Evolutionary conservation across 2,888 invertebrate species (phyloP).

Genomic region (Drosophila hawaiiensis): DNA sequence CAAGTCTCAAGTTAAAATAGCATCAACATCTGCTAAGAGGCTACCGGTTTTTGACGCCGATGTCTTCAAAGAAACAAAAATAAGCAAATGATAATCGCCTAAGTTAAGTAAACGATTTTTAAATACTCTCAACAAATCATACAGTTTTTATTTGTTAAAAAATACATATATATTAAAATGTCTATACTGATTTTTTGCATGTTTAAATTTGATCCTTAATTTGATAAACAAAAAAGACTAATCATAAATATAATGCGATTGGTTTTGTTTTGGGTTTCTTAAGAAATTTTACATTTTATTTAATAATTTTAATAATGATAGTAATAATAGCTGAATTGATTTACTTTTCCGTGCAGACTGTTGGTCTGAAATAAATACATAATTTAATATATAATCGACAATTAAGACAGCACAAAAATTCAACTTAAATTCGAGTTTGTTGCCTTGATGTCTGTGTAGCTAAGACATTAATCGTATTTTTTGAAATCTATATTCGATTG

Average conservation of each 20-base stretch:
- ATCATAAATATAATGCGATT: background rate
- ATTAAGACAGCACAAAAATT: background rate
- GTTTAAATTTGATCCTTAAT: background rate
- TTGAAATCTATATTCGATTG: constrained; percentile 2
- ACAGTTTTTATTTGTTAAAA: background rate
- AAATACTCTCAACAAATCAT: constrained; percentile 6
- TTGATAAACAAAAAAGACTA: background rate
- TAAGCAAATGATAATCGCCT: constrained; percentile 12
- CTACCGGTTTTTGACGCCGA: constrained; percentile 64
- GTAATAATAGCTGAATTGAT: no score
- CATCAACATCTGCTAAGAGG: constrained; percentile 40
- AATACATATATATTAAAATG: background rate
- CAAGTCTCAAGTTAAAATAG: constrained; percentile 42
- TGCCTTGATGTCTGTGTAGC: background rate
- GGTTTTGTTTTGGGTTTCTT: background rate
- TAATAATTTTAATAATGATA: background rate
- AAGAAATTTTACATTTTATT: background rate
- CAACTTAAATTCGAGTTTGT: background rate
- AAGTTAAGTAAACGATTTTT: background rate
- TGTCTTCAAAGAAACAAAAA: constrained; percentile 42
- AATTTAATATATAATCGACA: background rate
- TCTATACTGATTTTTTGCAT: background rate
- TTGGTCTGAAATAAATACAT: background rate
- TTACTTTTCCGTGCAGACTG: background rate
- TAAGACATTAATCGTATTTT: background rate